phyloP scores from a whole-genome alignment of 2,888 invertebrate species.

The Sarcophaga caerulescens region DNA sequence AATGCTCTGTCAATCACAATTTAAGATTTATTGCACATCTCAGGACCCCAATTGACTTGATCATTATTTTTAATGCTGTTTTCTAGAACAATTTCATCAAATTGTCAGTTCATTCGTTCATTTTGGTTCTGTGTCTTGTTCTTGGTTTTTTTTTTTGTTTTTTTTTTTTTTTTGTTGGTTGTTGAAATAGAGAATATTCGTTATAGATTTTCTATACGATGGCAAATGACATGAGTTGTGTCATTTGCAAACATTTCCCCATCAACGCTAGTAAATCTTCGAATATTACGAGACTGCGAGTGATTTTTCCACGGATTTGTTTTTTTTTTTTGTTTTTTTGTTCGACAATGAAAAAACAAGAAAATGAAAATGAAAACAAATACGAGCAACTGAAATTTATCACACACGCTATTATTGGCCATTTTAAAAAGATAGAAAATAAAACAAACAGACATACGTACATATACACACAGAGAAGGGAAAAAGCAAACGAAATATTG shows the following conservation, averaged over 20 bases:
- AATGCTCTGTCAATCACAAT: conserved; percentile 31
- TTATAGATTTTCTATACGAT: no score
- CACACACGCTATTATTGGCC: conserved; percentile 15
- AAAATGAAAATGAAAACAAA: no score
- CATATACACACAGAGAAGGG: no score
- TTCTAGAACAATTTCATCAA: conserved; percentile 22
- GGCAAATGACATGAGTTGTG: conserved; percentile 19
- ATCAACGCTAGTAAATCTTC: conserved; percentile 46
- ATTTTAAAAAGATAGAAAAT: conserved; percentile 1
- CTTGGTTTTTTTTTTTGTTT: no score
- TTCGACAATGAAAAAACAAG: no score
- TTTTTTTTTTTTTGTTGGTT: no score
- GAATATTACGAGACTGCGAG: no score
- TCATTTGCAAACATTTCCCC: conserved; percentile 46
- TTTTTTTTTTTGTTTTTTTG: no score
- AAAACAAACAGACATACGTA: not conserved
- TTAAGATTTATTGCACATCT: conserved; percentile 52
- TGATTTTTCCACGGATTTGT: no score
- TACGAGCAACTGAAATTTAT: conserved; percentile 35
- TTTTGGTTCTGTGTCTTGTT: no score
- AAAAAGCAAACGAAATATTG: no score
- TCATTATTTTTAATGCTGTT: conserved; percentile 25
- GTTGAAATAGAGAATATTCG: no score
- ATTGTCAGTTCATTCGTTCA: not conserved
- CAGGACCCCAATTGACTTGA: conserved; percentile 42